Conservation (phyloP, 2,113 vertebrate genomes). For the Pelmatolapia mariae region DNA sequence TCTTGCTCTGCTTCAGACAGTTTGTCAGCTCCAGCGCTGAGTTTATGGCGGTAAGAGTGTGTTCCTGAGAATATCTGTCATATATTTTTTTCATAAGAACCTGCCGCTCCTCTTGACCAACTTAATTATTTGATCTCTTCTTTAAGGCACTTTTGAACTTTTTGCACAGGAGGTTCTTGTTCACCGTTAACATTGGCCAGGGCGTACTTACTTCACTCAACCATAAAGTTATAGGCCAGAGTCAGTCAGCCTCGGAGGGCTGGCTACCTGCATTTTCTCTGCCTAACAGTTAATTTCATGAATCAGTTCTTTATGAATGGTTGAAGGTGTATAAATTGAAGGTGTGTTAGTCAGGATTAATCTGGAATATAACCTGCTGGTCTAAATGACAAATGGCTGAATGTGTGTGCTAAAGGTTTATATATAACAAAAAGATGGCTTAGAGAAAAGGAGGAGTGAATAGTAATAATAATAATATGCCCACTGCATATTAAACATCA, state of each 20-base stretch:
- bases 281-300: neutral
- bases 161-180: neutral
- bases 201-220: neutral
- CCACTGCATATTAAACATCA: neutral
- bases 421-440: neutral
- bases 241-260: neutral
- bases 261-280: neutral
- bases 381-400: neutral
- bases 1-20: constrained; percentile 94
- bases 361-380: neutral
- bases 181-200: neutral
- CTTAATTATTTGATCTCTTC: neutral
- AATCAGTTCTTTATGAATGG: neutral
- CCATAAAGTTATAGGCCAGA: neutral
- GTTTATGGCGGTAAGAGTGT: constrained; percentile 91
- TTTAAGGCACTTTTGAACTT: neutral
- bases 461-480: neutral
- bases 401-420: neutral
- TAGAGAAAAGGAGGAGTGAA: neutral
- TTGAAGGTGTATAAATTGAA: neutral
- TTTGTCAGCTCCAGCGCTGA: constrained; percentile 92
- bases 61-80: neutral
- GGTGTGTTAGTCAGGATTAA: neutral
- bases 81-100: neutral
- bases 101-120: neutral